These are phyloP conservation scores for Epinephelus awoara DNA, from an alignment of 2,797 vertebrate species.

Conservation along the genomic window DNA sequence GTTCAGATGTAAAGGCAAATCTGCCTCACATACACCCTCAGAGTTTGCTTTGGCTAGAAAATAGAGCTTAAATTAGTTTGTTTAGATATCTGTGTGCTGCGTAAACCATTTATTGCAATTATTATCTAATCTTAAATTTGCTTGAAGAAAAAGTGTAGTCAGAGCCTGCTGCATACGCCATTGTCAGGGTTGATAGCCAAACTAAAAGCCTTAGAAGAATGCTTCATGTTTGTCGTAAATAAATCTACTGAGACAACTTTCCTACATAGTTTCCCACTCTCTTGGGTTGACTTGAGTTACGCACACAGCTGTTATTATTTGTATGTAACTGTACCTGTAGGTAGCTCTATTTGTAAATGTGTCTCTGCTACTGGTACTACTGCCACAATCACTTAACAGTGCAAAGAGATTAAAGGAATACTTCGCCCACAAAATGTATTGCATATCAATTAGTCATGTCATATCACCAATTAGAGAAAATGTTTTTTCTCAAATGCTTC, in stretches of 20 bases:
- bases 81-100: slow-evolving; percentile 5
- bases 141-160: background rate
- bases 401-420: too few relatives aligned
- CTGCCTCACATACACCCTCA: slow-evolving; percentile 31
- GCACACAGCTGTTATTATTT: background rate
- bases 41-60: slow-evolving; percentile 40
- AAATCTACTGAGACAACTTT: background rate
- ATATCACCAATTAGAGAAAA: too few relatives aligned
- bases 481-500: too few relatives aligned
- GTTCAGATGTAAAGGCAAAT: slow-evolving; percentile 34
- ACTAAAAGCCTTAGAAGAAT: slow-evolving; percentile 14
- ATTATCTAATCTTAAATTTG: slow-evolving; percentile 35
- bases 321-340: background rate
- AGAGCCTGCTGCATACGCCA: background rate
- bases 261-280: background rate
- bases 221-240: background rate
- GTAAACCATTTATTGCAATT: slow-evolving; percentile 7
- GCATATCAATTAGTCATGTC: too few relatives aligned
- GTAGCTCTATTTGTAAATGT: background rate
- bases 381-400: background rate
- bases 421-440: too few relatives aligned
- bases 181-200: background rate
- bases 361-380: background rate
- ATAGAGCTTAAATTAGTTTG: slow-evolving; percentile 15
- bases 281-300: background rate